Conservation (phyloP, 2,888 invertebrate species). For the Sesia apiformis region DNA sequence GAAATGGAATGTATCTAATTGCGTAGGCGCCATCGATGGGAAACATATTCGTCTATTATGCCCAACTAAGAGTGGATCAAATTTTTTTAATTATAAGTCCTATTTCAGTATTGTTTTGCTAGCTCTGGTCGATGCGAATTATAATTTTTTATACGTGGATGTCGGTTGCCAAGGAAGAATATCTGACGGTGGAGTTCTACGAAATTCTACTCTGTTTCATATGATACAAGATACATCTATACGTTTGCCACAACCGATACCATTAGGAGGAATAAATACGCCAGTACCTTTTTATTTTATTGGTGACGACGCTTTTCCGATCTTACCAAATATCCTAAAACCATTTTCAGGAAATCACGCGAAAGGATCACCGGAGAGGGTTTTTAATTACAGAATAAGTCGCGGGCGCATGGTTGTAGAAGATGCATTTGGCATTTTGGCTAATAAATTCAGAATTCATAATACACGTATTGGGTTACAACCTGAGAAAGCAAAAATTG, state of each 20-base stretch:
- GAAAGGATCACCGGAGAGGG: conserved; percentile 10
- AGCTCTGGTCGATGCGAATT: conserved; percentile 11
- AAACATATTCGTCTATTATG: conserved; percentile 12
- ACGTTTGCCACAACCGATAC: conserved; percentile 15
- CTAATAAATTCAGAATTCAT: no score
- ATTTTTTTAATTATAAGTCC: conserved; percentile 11
- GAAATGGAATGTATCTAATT: no score
- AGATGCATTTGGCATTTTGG: conserved; percentile 11
- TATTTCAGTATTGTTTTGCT: conserved; percentile 14
- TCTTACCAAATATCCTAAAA: conserved; percentile 14
- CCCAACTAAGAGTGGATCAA: conserved; percentile 10
- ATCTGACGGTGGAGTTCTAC: conserved; percentile 14
- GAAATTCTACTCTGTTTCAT: conserved; percentile 17
- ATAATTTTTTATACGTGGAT: no score
- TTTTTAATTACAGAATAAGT: conserved; percentile 13
- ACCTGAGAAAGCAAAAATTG: no score
- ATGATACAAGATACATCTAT: conserved; percentile 15
- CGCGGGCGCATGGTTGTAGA: conserved; percentile 12
- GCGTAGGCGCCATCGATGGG: conserved; percentile 11
- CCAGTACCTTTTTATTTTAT: conserved; percentile 13
- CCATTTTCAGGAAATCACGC: conserved; percentile 14
- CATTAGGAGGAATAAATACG: conserved; percentile 11
- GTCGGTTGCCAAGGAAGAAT: conserved; percentile 18
- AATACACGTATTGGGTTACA: no score
- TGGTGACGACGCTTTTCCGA: conserved; percentile 15